Evolutionary conservation across 1,140 invertebrate species (phyloP).

Genomic region (Adelges cooleyi): DNA sequence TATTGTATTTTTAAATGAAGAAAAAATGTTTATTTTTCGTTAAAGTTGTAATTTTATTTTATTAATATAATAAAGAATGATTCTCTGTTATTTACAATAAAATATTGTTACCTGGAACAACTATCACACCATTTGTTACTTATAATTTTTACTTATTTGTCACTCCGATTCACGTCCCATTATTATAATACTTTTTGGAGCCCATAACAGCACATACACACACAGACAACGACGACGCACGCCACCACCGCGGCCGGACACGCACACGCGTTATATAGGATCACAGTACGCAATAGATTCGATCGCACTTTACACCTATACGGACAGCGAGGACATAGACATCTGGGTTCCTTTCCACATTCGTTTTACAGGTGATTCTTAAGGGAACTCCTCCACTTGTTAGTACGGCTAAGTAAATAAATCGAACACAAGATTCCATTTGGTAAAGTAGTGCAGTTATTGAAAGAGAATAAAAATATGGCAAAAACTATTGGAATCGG

Average conservation of each 20-base stretch:
- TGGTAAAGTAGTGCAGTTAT: too few species aligned
- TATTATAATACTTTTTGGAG: too few species aligned
- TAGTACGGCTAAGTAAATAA: conserved; percentile 47
- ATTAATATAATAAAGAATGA: conserved; percentile 2
- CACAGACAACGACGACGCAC: too few species aligned
- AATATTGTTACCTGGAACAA: background rate
- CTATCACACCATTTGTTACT: background rate
- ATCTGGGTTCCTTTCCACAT: conserved; percentile 35
- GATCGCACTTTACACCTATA: conserved; percentile 32
- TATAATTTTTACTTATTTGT: too few species aligned
- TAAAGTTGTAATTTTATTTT: background rate
- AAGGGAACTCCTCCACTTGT: conserved; percentile 49
- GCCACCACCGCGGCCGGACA: too few species aligned
- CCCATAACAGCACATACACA: too few species aligned
- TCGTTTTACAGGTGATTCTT: conserved; percentile 47
- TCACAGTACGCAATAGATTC: too few species aligned
- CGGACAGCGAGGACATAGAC: conserved; percentile 40
- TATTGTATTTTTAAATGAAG: background rate
- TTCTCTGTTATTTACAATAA: background rate
- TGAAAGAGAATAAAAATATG: too few species aligned
- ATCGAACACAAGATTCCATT: too few species aligned
- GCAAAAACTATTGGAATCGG: too few species aligned
- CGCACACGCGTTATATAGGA: too few species aligned
- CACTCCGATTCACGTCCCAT: too few species aligned
- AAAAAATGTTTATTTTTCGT: background rate